phyloP scores from a whole-genome alignment of 2,797 vertebrate genomes.

The Paramormyrops hopkinsi region DNA sequence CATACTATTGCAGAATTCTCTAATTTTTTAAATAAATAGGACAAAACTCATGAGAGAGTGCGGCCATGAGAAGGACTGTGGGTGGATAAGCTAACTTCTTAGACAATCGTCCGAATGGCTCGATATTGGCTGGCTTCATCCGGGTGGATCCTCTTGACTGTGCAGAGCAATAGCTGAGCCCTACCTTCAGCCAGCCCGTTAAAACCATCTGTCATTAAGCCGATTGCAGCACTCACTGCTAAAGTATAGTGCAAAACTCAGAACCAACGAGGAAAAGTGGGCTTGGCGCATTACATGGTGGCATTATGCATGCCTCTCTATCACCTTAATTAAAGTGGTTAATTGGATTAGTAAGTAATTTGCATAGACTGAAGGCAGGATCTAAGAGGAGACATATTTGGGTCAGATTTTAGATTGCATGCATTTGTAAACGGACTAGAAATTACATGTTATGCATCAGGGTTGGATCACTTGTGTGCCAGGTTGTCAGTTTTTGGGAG shows the following conservation, averaged over 20 bases:
- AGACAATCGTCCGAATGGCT: background rate
- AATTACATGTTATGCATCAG: background rate
- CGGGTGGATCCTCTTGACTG: background rate
- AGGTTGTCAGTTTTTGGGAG: slow-evolving; percentile 17
- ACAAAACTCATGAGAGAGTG: background rate
- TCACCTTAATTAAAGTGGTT: slow-evolving; percentile 24
- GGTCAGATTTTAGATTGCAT: slow-evolving; percentile 26
- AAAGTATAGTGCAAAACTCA: background rate
- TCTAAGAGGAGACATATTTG: slow-evolving; percentile 14
- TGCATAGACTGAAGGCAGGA: slow-evolving; percentile 14
- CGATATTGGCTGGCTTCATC: background rate
- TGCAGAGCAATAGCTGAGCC: background rate
- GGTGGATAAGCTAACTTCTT: background rate
- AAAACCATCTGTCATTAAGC: background rate
- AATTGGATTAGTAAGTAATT: slow-evolving; percentile 21
- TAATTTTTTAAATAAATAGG: background rate
- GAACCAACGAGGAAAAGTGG: background rate
- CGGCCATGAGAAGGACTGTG: background rate
- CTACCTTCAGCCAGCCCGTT: background rate
- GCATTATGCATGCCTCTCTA: background rate
- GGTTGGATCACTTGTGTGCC: background rate
- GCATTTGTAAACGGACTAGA: background rate
- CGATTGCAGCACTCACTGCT: background rate
- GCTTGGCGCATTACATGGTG: background rate
- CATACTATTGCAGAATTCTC: background rate